Percentiles rank a stretch among this genome's conserved stretches.
Evolutionary conservation across 2,113 vertebrate species (phyloP).

Genomic region (Lagopus muta): DNA sequence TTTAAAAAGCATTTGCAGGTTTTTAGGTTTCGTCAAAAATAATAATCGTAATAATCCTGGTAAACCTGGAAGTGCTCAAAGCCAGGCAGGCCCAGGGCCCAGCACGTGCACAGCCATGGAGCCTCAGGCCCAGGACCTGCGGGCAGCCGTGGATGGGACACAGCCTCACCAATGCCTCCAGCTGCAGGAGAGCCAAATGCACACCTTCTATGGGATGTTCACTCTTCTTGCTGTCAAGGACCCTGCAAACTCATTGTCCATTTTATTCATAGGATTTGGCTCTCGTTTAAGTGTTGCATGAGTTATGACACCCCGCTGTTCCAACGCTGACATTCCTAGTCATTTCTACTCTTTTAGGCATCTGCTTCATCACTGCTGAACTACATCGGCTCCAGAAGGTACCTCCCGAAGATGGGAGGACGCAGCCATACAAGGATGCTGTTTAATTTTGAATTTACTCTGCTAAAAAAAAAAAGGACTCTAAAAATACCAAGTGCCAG

Average conservation of each 20-base stretch:
- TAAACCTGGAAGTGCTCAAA: neutral
- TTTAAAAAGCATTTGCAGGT: neutral
- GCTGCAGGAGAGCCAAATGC: neutral
- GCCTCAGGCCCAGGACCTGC: neutral
- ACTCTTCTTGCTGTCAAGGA: neutral
- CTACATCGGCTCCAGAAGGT: neutral
- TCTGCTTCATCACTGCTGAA: conserved; percentile 10
- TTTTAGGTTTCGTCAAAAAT: neutral
- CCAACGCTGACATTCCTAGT: neutral
- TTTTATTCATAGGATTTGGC: neutral
- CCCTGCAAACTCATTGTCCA: neutral
- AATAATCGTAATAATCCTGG: neutral
- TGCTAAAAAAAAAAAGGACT: conserved; percentile 37
- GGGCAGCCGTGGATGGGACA: neutral
- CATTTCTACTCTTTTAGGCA: neutral
- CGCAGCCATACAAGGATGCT: conserved; percentile 57
- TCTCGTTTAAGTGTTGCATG: neutral
- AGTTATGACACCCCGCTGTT: neutral
- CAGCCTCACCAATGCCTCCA: neutral
- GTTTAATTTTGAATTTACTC: conserved; percentile 40
- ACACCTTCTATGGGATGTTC: neutral
- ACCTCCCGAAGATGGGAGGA: conserved; percentile 34
- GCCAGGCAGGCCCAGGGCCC: neutral
- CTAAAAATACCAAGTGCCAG: conserved; percentile 54
- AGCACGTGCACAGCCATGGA: no score